Evolutionary conservation across 2,888 invertebrate genomes (phyloP), one percentile per base, ranked within the genome.

Genomic region (Eucera pruinosa): DNA sequence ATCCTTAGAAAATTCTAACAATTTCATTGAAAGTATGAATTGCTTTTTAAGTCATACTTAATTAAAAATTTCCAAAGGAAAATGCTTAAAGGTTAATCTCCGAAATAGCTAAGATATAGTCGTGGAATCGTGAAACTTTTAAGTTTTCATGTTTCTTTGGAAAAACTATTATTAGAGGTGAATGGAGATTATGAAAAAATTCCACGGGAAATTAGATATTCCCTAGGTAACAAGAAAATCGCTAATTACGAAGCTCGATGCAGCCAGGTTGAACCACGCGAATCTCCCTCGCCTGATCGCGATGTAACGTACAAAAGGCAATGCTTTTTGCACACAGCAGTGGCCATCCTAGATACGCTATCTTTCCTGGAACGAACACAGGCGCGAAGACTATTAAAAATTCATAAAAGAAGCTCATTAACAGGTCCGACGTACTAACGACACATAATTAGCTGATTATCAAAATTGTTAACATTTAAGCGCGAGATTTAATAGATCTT

Each of bases 371-470:
- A 47, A 48, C 45, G 23, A 36, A 45, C 27, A 60, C 13, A 48
- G 33, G 20, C 55, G 62, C 20, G 20, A 39, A 20, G 1, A 2
- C 27, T 55, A 41, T 61, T 69, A 69, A 62, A 69, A 73, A 73
- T 73, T 62, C 61, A 73, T 73, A 70, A 61, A 55, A 55, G 15
- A 23, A 48, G 41, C 41, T 70, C 55, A 55, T 70, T 73, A 73
- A 36, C 61, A 11, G 20, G 33, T 11, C 11, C n/a, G 11, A n/a
- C 45, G 39, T 18, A 48, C 23, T 69, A 48, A 55, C 45, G 55
- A 41, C 47, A 62, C 48, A 9, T 73, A 73, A 69, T 73, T 70
- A 73, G 54, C 27, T 18, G 41, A 55, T 43, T 69, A 62, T 69
- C 60, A 23, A 48, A 47, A 55, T 69, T 41, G 11, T 73, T 69